These are phyloP conservation scores for Xylocampa areola DNA, from an alignment of 2,888 invertebrate species.

Conservation along the genomic window DNA sequence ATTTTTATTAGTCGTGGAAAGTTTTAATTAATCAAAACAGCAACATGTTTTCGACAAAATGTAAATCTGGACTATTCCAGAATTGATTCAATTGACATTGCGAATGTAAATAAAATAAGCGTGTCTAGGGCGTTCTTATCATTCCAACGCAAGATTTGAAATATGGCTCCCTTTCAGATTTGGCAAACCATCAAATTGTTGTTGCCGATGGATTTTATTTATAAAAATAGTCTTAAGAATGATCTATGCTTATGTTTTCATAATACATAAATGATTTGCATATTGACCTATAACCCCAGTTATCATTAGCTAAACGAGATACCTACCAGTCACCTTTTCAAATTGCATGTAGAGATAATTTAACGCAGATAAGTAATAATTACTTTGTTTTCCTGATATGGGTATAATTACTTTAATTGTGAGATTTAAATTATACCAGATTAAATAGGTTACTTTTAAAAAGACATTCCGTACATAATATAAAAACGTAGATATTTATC, in stretches of 20 bases:
- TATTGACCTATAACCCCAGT: not conserved
- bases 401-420: not conserved
- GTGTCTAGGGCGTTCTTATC: slow-evolving; percentile 4
- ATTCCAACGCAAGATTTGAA: slow-evolving; percentile 17
- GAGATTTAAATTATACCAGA: not conserved
- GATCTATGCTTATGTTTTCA: slow-evolving; percentile 9
- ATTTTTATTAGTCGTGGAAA: too few species aligned
- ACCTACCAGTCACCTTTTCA: not conserved
- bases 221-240: slow-evolving; percentile 17
- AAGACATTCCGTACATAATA: too few species aligned
- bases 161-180: slow-evolving; percentile 7
- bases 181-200: slow-evolving; percentile 18
- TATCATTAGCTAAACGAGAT: not conserved
- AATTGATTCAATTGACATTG: too few species aligned
- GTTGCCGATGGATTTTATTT: slow-evolving; percentile 11
- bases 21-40: too few species aligned
- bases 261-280: not conserved
- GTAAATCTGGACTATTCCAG: too few species aligned
- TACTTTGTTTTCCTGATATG: not conserved
- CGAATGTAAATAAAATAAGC: too few species aligned
- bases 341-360: slow-evolving; percentile 7
- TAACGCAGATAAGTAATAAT: slow-evolving; percentile 1
- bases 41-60: too few species aligned
- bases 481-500: too few species aligned
- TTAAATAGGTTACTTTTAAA: too few species aligned